These are phyloP conservation scores for Caiman crocodilus DNA, from an alignment of 2,797 vertebrate genomes.

Conservation along the genomic window DNA sequence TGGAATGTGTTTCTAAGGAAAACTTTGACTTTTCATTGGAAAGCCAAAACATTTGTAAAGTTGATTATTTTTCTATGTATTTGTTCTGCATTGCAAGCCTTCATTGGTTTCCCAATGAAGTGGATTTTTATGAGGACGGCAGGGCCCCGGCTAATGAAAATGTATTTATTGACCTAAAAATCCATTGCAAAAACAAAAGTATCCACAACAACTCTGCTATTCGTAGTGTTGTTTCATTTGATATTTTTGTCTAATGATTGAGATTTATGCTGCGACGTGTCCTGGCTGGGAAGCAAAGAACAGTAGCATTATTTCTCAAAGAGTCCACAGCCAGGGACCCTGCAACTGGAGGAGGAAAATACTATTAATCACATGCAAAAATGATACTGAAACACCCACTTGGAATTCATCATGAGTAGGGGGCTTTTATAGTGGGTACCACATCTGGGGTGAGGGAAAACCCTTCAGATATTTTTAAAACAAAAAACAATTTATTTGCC, in stretches of 20 bases:
- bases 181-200: not conserved
- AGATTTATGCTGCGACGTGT: not conserved
- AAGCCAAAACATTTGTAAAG: not conserved
- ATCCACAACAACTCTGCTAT: not conserved
- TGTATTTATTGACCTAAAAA: not conserved
- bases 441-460: not conserved
- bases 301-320: not conserved
- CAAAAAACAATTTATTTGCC: not conserved
- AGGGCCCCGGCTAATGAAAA: accelerated
- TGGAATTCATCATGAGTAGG: conserved; percentile 30
- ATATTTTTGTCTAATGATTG: not conserved
- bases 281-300: not conserved
- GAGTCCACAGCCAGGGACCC: conserved; percentile 47
- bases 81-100: not conserved
- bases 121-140: not conserved
- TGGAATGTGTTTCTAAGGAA: not conserved
- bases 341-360: conserved; percentile 2
- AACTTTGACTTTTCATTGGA: not conserved
- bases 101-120: accelerated
- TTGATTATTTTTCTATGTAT: not conserved
- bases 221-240: not conserved
- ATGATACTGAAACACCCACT: conserved; percentile 2
- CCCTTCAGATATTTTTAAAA: not conserved
- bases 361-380: conserved; percentile 19
- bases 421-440: conserved; percentile 19